Evolutionary conservation across 2,113 vertebrate species (phyloP).

Genomic region (Sprattus sprattus): DNA sequence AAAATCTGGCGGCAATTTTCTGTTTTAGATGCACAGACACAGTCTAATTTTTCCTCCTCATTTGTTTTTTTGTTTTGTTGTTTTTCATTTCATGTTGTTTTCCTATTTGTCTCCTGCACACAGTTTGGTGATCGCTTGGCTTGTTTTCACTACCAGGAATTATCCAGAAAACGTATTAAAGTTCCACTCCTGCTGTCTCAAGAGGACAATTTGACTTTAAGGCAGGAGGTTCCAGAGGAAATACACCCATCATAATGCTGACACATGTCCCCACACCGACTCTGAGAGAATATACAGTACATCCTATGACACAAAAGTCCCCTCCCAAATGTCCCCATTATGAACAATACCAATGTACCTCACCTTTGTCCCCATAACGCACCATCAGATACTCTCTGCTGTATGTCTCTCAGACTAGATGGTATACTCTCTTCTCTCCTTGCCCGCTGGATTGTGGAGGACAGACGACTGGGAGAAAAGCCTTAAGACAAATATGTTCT

Average conservation of each 20-base stretch:
- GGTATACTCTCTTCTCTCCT: conserved; percentile 10
- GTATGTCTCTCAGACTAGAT: neutral
- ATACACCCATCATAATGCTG: neutral
- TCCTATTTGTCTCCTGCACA: conserved; percentile 50
- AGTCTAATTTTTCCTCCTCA: neutral
- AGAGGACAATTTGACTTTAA: conserved; percentile 62
- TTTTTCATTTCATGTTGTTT: conserved; percentile 54
- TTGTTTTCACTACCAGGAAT: conserved; percentile 96
- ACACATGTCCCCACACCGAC: neutral
- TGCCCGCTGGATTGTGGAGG: conserved; percentile 47
- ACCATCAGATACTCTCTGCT: neutral
- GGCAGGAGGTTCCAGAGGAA: neutral
- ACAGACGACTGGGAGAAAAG: conserved; percentile 49
- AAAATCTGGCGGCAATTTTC: conserved; percentile 52
- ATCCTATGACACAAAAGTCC: neutral
- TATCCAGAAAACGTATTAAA: conserved; percentile 94
- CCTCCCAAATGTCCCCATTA: neutral
- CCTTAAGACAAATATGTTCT: conserved; percentile 72
- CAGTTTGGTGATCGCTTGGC: conserved; percentile 77
- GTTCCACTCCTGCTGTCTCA: conserved; percentile 48
- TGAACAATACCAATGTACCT: neutral
- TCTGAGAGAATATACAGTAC: neutral
- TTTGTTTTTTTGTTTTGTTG: conserved; percentile 46
- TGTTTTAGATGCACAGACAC: conserved; percentile 21
- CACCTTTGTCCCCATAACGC: neutral